phyloP scores from a whole-genome alignment of 1,140 invertebrate species.

The Venustaconcha ellipsiformis region DNA sequence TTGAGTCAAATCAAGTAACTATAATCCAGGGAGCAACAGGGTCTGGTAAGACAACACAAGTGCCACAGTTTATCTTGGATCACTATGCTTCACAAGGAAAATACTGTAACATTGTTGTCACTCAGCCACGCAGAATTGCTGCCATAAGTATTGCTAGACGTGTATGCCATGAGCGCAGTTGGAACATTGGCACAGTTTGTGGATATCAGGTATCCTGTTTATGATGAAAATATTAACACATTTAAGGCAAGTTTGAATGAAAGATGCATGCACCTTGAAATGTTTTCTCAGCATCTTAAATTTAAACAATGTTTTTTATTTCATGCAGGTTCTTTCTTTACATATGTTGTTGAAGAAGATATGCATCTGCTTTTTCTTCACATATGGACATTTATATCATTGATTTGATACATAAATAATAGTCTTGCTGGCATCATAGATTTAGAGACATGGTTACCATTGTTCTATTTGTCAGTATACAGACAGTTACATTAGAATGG shows the following conservation, averaged over 20 bases:
- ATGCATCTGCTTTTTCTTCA: background rate
- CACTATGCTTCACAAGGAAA: constrained; percentile 56
- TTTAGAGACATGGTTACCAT: too few species aligned
- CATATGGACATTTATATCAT: background rate
- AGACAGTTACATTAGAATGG: too few species aligned
- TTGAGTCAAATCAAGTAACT: constrained; percentile 65
- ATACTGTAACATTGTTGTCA: constrained; percentile 68
- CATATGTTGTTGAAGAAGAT: background rate
- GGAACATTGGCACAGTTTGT: constrained; percentile 62
- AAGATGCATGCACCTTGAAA: too few species aligned
- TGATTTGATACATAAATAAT: background rate
- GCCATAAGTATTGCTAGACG: constrained; percentile 65
- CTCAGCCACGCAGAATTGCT: constrained; percentile 68
- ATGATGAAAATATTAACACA: too few species aligned
- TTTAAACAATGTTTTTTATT: too few species aligned
- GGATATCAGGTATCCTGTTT: constrained; percentile 64
- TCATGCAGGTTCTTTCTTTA: background rate
- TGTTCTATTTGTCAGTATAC: too few species aligned
- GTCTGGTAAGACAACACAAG: constrained; percentile 67
- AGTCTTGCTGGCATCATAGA: too few species aligned
- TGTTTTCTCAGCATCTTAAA: too few species aligned
- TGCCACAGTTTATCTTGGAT: constrained; percentile 69
- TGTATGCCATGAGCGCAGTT: constrained; percentile 64
- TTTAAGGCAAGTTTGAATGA: too few species aligned
- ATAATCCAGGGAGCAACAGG: constrained; percentile 66